Conservation (phyloP, 2,113 vertebrate species). For the Mastomys natalensis region DNA sequence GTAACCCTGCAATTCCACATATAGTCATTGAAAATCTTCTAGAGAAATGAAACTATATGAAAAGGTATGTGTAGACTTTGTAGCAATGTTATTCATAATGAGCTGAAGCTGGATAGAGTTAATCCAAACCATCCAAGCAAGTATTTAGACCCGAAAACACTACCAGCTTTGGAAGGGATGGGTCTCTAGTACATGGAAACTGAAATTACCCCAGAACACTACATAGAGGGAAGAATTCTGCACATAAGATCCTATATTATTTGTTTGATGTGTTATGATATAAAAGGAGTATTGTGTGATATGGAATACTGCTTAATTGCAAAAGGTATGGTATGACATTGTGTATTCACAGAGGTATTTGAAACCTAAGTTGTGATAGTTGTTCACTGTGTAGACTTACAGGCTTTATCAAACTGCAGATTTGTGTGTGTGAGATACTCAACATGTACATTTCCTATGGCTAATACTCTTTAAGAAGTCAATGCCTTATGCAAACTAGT, state of each 20-base stretch:
- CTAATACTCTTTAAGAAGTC: neutral
- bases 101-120: neutral
- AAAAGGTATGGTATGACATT: neutral
- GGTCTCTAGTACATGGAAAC: neutral
- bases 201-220: neutral
- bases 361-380: neutral
- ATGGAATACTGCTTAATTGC: neutral
- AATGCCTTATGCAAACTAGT: neutral
- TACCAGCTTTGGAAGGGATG: neutral
- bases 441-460: conserved; percentile 7
- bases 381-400: neutral
- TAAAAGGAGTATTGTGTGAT: neutral
- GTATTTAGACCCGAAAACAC: neutral
- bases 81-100: neutral
- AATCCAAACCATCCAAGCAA: neutral
- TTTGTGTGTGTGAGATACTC: neutral
- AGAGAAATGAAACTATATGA: neutral
- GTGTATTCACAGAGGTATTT: neutral
- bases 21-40: neutral
- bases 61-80: neutral
- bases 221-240: neutral
- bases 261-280: neutral
- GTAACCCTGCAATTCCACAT: neutral
- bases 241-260: neutral
- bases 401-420: neutral